These are phyloP conservation scores for Lordiphosa collinella DNA, from an alignment of 1,140 invertebrate genomes.

Conservation along the genomic window DNA sequence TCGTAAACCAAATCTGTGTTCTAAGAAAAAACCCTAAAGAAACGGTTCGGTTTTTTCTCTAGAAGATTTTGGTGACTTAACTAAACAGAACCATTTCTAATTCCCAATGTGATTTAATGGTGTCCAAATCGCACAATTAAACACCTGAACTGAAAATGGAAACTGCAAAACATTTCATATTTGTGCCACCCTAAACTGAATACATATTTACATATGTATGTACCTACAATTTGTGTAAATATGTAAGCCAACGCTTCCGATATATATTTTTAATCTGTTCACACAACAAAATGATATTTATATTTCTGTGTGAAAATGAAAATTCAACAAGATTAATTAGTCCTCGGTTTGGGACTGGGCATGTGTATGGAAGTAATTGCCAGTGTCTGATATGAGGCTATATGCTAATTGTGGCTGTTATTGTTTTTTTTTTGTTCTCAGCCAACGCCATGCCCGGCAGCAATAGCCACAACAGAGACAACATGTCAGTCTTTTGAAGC, in stretches of 20 bases:
- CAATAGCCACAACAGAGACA: conserved; percentile 24
- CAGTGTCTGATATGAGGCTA: conserved; percentile 35
- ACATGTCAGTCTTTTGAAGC: conserved; percentile 43
- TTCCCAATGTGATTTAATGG: too few species aligned
- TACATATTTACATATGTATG: too few species aligned
- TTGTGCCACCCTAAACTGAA: too few species aligned
- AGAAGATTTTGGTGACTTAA: too few species aligned
- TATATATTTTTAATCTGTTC: conserved; percentile 17
- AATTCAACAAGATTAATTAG: conserved; percentile 56
- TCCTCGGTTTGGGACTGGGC: conserved; percentile 3
- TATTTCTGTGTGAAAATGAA: conserved; percentile 55
- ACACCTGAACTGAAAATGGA: too few species aligned
- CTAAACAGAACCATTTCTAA: too few species aligned
- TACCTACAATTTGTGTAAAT: not conserved
- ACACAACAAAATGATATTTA: conserved; percentile 27
- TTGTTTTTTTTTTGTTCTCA: conserved; percentile 27
- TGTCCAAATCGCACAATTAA: too few species aligned
- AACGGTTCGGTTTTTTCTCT: too few species aligned
- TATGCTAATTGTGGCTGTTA: conserved; percentile 56
- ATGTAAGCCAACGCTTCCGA: conserved; percentile 13
- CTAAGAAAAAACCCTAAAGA: too few species aligned
- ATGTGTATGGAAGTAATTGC: conserved; percentile 43
- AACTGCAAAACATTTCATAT: too few species aligned
- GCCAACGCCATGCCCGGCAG: conserved; percentile 41
- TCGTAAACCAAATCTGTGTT: too few species aligned